Base-by-base conservation (phyloP, 2,797 vertebrate genomes). In the Darevskia mixta region DNA sequence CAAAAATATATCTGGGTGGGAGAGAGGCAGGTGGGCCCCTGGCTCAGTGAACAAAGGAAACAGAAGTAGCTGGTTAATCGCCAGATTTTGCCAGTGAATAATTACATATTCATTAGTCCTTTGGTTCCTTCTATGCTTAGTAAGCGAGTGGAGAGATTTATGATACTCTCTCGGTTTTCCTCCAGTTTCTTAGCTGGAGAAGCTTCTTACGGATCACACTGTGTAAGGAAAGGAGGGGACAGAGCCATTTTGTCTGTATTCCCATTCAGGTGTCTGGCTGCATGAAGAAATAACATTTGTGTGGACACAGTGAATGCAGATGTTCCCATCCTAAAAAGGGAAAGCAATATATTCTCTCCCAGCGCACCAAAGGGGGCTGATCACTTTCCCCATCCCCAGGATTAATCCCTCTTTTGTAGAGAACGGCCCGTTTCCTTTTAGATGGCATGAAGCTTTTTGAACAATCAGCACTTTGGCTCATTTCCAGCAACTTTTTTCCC, bases 1-100 rank as follows among this genome's bases (percentile, higher is more conserved):
- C 94, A 95, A 92, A 95, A 95, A 94, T 88, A 92, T 86, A 80
- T 93, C 92, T 80, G 92, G 89, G 93, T 93, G 79, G 91, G 92
- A 93, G 93, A 93, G 90, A 93, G 91, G 55, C 85, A 90, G 87
- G 95, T 94, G 88, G 94, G 92, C 87, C 88, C 79, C 89, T 91
- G 85, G 91, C 90, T 93, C 81, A 90, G 91, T 92, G 93, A 93
- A 94, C 82, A 91, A 90, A 94, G 93, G 90, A 90, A 88, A 84
- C 93, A 94, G 95, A 96, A 96, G 94, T 94, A 88, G 91, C 90
- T 95, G 89, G 77, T 45, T 85, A 75, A 66, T 85, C 43, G 94
- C 92, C 94, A 96, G 9, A 92, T 91, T 73, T 95, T 93, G 94
- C 92, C 94, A 91, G 92, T 92, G 88, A 89, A 90, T 91, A 93